These are phyloP conservation scores for Anthopleura xanthogrammica DNA, from an alignment of 92 coral and sea anemone genomes.

Conservation along the genomic window DNA sequence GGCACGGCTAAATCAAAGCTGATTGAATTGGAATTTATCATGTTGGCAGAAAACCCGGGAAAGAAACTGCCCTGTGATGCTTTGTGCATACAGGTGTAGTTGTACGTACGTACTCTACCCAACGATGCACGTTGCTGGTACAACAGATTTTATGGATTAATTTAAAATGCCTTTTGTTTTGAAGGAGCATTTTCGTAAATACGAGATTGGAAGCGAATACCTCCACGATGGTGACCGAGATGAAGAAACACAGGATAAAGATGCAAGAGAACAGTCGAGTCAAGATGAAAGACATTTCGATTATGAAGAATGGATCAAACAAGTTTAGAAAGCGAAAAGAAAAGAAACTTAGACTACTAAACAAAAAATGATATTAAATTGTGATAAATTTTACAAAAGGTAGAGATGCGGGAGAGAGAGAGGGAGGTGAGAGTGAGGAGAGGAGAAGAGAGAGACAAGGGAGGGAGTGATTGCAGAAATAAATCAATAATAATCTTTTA, in stretches of 20 bases:
- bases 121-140: background rate
- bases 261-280: background rate
- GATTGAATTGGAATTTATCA: background rate
- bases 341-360: background rate
- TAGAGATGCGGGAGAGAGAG: no score
- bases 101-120: no score
- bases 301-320: constrained; percentile 8
- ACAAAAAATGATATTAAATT: no score
- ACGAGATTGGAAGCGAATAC: constrained; percentile 19
- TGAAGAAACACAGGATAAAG: background rate
- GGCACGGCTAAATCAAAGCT: no score
- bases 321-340: constrained; percentile 1
- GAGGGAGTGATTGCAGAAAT: no score
- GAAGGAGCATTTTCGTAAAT: constrained; percentile 39
- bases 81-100: no score
- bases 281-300: background rate
- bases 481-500: no score
- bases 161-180: background rate
- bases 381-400: no score
- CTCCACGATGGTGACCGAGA: background rate
- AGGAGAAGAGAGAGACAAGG: no score
- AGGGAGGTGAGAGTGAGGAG: no score
- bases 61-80: no score
- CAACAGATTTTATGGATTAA: no score
- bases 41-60: background rate